Evolutionary conservation across 2,797 vertebrate species (phyloP), one percentile per base, ranked within the genome.

Genomic region (Hydrophis major): DNA sequence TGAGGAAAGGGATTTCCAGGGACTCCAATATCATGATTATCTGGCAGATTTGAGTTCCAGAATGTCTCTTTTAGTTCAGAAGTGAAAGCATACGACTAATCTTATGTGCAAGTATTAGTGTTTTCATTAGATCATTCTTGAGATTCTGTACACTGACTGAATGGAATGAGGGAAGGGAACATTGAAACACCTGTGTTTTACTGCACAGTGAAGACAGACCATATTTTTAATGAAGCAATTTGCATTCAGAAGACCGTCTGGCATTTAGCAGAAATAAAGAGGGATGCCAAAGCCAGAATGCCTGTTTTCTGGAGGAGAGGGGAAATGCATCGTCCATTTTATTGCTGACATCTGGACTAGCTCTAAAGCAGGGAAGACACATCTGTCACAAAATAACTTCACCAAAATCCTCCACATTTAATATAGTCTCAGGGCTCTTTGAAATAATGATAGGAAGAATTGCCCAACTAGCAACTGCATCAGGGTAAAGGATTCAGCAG

Each of bases 271-370:
- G 88, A 78, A 53, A 57, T 28, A 2, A 10, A 56, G 27, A 87
- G 20, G 47, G 56, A 12, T 89, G 42, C 32, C 56, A 50, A 88
- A 87, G 87, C 8, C 11, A 89, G 74, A 89, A 87, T 50, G 37
- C 28, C n/a, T 78, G 16, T 78, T 92, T 83, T 53, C 50, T 53
- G 50, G 50, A 2, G 50, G 7, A 8, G 50, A 10, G 8, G 50
- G 8, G 50, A 53, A 53, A 53, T 53, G 50, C 50, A 32, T 28
- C 50, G 89, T 57, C 87, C 61, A 89, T 89, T 91, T 94, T 91
- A 90, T 89, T 60, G 32, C 87, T 25, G 74, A 74, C 89, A 91
- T 92, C 55, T 92, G 78, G 69, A 66, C 59, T 60, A 14, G 32
- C 22, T 28, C 14, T 89, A 86, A 89, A 59, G 18, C 20, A 86